phyloP scores from a whole-genome alignment of 2,113 vertebrate species.

The Myrmecobius fasciatus region DNA sequence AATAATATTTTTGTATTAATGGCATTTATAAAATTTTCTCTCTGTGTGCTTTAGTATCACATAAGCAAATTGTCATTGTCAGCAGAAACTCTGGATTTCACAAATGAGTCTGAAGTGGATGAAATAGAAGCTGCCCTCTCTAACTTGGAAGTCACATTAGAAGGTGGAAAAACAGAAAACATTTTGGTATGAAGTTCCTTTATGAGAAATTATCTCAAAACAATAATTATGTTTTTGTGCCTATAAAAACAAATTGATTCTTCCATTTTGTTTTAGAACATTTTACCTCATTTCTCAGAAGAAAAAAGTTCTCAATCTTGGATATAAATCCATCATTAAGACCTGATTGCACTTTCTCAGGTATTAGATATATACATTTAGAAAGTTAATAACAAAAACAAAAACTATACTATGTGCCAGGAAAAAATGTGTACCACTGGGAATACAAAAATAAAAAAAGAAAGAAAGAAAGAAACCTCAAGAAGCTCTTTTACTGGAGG shows the following conservation, averaged over 20 bases:
- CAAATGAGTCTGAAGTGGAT: slow-evolving; percentile 91
- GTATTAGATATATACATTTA: background rate
- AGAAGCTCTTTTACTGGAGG: background rate
- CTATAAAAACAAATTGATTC: background rate
- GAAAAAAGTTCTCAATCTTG: background rate
- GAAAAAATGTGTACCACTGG: background rate
- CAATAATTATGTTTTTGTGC: background rate
- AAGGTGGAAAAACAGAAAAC: slow-evolving; percentile 89
- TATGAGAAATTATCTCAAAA: background rate
- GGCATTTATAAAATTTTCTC: slow-evolving; percentile 29
- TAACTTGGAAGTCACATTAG: slow-evolving; percentile 94
- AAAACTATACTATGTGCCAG: background rate
- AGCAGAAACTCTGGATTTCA: slow-evolving; percentile 85
- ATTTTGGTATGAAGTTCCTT: slow-evolving; percentile 87
- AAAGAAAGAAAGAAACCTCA: background rate
- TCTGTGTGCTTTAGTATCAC: slow-evolving; percentile 89
- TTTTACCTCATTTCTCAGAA: slow-evolving; percentile 46
- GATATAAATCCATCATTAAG: slow-evolving; percentile 19
- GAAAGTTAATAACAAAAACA: background rate
- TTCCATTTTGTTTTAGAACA: slow-evolving; percentile 3
- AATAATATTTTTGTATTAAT: background rate
- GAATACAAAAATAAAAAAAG: background rate
- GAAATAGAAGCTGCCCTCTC: slow-evolving; percentile 97
- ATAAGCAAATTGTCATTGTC: slow-evolving; percentile 93
- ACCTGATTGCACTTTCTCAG: background rate